Base-by-base conservation (phyloP, 2,113 vertebrate genomes). In the Hippocampus mohnikei region DNA sequence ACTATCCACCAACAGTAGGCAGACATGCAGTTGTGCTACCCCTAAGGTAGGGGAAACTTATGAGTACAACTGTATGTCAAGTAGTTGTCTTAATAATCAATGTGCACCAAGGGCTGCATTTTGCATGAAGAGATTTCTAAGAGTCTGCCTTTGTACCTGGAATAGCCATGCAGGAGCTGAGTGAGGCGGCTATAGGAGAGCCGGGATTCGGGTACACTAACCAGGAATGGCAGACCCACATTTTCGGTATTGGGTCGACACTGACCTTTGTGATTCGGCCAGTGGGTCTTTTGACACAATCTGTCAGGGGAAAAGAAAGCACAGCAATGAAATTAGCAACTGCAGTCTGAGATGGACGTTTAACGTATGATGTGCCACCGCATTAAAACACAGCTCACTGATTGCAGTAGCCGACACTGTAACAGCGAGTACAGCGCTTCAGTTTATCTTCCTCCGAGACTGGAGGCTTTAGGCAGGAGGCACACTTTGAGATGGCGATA, bases 391-490 rank as follows among this genome's bases (percentile, higher is more conserved):
- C n/a, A 27, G 89, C 96, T 96, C 85, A 99, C 97, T 97, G 95
- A 29, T 99, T 99, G 91, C 97, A 99, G 88, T 99, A 99, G 86
- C 96, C 95, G 2, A 98, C 97, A 0, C 96, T 94, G 82, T 98
- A 99, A 89, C 97, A 99, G 69, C 96, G 95, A 29, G 94, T 98
- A 84, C 97, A 99, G 2, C 97, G 94, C 80, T 88, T 95, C 83
- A 99, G 91, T 79, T 98, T 98, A 85, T 98, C 97, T 0, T 98
- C 97, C 29, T 98, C 96, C 0, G 93, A 90, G 75, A 94, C 85
- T 18, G 96, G 96, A 65, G 96, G 94, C 88, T 96, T 97, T 85
- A 95, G 93, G 85, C 96, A 99, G 77, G 96, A 95, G 0, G 97
- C 95, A 68, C 97, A 99, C 89, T 98, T 97, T 65, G 94, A 92